phyloP scores from a whole-genome alignment of 2,113 vertebrate genomes.

The Mionectes macconnelli region DNA sequence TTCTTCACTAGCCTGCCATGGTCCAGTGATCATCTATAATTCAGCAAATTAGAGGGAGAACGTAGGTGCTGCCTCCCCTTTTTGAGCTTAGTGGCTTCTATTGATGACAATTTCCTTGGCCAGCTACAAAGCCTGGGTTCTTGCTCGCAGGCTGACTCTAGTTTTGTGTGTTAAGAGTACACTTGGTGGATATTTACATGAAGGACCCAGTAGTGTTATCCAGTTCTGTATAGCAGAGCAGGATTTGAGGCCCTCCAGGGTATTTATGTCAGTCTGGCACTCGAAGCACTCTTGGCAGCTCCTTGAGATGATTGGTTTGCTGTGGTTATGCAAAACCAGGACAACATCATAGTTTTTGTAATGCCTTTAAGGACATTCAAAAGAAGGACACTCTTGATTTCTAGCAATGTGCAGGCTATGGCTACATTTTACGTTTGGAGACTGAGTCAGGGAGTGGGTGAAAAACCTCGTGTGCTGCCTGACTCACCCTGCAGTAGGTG shows the following conservation, averaged over 20 bases:
- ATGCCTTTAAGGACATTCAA: neutral
- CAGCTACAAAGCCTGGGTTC: neutral
- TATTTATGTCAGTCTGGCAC: neutral
- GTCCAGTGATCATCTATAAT: constrained; percentile 1
- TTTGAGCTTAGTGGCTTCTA: neutral
- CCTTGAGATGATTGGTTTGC: neutral
- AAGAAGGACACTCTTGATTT: neutral
- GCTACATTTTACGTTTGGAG: neutral
- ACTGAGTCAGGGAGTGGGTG: neutral
- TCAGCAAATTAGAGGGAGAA: neutral
- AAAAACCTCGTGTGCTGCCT: neutral
- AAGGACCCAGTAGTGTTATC: neutral
- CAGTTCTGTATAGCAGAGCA: neutral
- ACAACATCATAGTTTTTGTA: neutral
- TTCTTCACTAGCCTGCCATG: neutral
- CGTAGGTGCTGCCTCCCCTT: neutral
- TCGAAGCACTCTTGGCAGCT: neutral
- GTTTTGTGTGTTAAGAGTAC: neutral
- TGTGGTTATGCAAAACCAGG: neutral
- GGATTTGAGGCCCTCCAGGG: neutral
- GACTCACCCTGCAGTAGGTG: neutral
- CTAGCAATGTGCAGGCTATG: neutral
- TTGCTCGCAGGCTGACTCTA: neutral
- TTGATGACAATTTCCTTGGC: neutral
- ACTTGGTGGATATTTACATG: neutral